Evolutionary conservation across 2,113 vertebrate species (phyloP), one percentile per base, ranked within the genome.

Genomic region (Xenopus laevis): DNA sequence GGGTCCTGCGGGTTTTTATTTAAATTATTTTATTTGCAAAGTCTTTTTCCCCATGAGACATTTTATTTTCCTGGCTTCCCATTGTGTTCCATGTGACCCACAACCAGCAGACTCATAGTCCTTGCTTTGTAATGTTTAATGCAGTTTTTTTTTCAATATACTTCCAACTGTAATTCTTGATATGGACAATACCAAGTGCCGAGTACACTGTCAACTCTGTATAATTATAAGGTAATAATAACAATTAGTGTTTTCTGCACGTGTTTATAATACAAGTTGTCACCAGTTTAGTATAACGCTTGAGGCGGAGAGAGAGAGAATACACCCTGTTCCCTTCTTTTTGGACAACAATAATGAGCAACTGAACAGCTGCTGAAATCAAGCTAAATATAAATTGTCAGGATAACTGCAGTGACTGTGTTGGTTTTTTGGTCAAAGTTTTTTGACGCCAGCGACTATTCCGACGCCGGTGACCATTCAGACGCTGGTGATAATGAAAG

Each of bases 291-390:
- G 47, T 50, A 50, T 50, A 13, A 50, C 20, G 4, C 55, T 58
- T 58, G 5, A 58, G 55, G 55, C 17, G 23, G 33, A 40, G 33
- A 58, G 55, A 20, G 55, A 58, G 18, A 58, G 55, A 58, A 58
- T 58, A 58, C 55, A 58, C 55, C 55, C 55, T 20, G 55, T 58
- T 58, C 55, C 55, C 17, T 58, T 58, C 7, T n/a, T 17, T 58
- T 15, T 9, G 55, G 8, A 58, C 55, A 58, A 18, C 3, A 20
- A 58, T 58, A 58, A 11, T 17, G 55, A 20, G 17, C 47, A 58
- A 18, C 16, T 1, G 17, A 58, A 58, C 55, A 58, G 8, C 16
- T 58, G 55, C 10, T 58, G 55, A 58, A 58, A 18, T 18, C 5
- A 58, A 58, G 17, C 18, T 17, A 58, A 58, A 58, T 18, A 58